phyloP scores from a whole-genome alignment of 2,888 invertebrate genomes.

The Ganaspis brasiliensis region DNA sequence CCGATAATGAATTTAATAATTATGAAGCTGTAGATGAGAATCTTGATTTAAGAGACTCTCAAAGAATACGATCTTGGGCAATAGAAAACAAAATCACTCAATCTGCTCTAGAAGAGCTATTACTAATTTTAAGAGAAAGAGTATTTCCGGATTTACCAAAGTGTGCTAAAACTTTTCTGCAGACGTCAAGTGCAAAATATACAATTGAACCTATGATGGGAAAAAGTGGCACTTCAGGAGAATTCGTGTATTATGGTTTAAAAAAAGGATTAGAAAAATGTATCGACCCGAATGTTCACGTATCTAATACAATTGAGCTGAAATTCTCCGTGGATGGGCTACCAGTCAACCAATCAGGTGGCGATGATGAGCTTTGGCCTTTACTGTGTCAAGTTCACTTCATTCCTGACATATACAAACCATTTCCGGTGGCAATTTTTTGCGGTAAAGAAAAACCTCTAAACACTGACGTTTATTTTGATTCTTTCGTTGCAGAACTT shows the following conservation, averaged over 20 bases:
- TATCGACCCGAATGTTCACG: not conserved
- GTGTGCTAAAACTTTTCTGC: not conserved
- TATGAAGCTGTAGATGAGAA: not conserved
- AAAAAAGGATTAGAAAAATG: not conserved
- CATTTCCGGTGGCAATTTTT: not conserved
- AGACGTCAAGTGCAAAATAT: constrained; percentile 17
- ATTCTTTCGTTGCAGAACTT: not conserved
- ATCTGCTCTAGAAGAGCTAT: constrained; percentile 19
- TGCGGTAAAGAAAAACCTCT: not conserved
- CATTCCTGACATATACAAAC: not conserved
- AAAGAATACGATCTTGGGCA: constrained; percentile 13
- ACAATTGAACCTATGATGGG: constrained; percentile 17
- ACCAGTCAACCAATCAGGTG: constrained; percentile 19
- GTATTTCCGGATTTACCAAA: constrained; percentile 37
- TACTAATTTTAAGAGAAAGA: constrained; percentile 26
- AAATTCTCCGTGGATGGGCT: constrained; percentile 18
- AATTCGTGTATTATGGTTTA: constrained; percentile 33
- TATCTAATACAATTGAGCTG: not conserved
- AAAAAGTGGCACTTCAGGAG: constrained; percentile 3
- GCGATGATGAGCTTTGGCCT: not conserved
- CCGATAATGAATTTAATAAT: no score
- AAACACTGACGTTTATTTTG: not conserved
- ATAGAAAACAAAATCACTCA: constrained; percentile 35
- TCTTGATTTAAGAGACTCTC: no score
- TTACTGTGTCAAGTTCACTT: constrained; percentile 28